phyloP scores from a whole-genome alignment of 2,797 vertebrate genomes.

The Masticophis lateralis region DNA sequence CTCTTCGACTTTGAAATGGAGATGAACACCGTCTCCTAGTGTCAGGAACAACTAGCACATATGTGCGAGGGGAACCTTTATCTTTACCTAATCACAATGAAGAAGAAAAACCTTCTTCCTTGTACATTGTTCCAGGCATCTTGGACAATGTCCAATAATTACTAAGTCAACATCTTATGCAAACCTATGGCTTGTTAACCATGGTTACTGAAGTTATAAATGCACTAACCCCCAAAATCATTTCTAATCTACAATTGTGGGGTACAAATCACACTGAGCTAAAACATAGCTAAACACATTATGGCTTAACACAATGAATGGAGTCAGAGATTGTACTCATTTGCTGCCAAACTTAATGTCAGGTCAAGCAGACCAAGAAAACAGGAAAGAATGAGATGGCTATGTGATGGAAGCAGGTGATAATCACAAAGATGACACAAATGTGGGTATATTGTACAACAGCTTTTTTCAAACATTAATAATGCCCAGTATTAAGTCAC shows the following conservation, averaged over 20 bases:
- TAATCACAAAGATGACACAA: not conserved
- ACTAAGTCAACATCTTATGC: not conserved
- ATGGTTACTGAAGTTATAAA: not conserved
- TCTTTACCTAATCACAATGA: not conserved
- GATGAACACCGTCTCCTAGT: too few species aligned
- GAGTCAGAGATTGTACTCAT: not conserved
- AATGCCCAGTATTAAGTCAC: constrained; percentile 17
- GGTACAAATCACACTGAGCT: not conserved
- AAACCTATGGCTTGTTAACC: not conserved
- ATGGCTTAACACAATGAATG: not conserved
- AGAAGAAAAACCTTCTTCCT: not conserved
- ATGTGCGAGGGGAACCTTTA: too few species aligned
- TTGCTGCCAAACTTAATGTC: not conserved
- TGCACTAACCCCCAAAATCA: not conserved
- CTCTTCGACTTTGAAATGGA: too few species aligned
- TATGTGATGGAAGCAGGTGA: not conserved
- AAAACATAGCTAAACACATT: not conserved
- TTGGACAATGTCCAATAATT: not conserved
- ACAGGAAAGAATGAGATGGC: not conserved
- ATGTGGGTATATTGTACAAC: not conserved
- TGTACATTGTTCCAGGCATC: not conserved
- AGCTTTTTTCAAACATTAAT: not conserved
- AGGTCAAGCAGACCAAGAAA: not conserved
- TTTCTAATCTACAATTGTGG: not conserved
- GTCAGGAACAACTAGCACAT: too few species aligned